Conservation (phyloP, 2,113 vertebrate species). For the Centrocercus urophasianus region DNA sequence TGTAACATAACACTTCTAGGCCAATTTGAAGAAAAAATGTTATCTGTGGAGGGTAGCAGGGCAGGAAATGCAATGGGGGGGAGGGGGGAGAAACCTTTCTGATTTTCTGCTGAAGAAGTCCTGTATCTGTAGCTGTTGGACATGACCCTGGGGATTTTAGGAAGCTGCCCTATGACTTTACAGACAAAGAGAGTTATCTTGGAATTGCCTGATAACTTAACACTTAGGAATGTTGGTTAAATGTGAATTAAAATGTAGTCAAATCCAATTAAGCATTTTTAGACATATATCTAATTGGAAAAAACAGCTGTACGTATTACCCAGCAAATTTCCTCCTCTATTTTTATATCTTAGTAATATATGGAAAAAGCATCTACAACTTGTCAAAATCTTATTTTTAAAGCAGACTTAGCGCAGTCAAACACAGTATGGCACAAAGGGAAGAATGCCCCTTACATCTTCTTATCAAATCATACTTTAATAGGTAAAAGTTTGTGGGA, state of each 20-base stretch:
- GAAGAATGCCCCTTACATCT: not conserved
- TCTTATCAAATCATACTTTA: not conserved
- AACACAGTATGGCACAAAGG: not conserved
- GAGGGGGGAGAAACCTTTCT: not conserved
- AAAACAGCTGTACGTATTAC: slow-evolving; percentile 49
- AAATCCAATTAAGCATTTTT: slow-evolving; percentile 25
- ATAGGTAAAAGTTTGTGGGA: not conserved
- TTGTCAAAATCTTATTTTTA: not conserved
- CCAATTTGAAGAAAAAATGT: slow-evolving; percentile 59
- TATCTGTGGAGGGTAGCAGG: not conserved
- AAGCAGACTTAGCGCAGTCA: not conserved
- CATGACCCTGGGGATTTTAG: not conserved
- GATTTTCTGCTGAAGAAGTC: slow-evolving; percentile 37
- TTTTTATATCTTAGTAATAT: slow-evolving; percentile 5
- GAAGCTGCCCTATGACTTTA: slow-evolving; percentile 45
- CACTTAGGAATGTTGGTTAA: slow-evolving; percentile 37
- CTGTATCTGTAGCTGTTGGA: not conserved
- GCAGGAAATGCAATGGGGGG: not conserved
- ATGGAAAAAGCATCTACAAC: slow-evolving; percentile 8
- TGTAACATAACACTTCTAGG: slow-evolving; percentile 45
- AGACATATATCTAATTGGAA: slow-evolving; percentile 40
- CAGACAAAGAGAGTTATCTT: not conserved
- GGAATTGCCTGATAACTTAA: not conserved
- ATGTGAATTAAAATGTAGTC: slow-evolving; percentile 35
- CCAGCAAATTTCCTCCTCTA: not conserved